These are phyloP conservation scores for Latrodectus elegans DNA, from an alignment of 2,888 invertebrate species.

Conservation along the genomic window DNA sequence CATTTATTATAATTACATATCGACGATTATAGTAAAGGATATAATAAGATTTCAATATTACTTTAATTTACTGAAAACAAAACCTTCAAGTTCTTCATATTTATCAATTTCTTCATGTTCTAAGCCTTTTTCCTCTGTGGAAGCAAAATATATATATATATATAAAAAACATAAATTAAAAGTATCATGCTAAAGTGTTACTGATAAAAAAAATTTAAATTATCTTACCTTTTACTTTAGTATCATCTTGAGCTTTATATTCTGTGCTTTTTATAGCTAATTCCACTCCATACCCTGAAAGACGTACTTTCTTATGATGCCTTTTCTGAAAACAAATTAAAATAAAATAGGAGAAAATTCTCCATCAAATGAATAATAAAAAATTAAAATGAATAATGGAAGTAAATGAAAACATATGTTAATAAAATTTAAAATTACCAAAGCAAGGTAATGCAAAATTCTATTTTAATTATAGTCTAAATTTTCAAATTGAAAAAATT, in stretches of 20 bases:
- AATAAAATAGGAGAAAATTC: not conserved
- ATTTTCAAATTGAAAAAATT: too few relatives aligned
- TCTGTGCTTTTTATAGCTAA: constrained; percentile 99
- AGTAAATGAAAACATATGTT: too few relatives aligned
- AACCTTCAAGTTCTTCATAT: constrained; percentile 86
- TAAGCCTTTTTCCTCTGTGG: constrained; percentile 72
- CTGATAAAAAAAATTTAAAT: not conserved
- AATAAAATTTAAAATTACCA: too few relatives aligned
- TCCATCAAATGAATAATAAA: too few relatives aligned
- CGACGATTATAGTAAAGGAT: too few relatives aligned
- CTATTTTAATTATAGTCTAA: too few relatives aligned
- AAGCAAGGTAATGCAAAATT: too few relatives aligned
- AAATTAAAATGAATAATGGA: too few relatives aligned
- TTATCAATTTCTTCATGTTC: constrained; percentile 77
- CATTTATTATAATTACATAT: too few relatives aligned
- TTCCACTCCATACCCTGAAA: constrained; percentile 98
- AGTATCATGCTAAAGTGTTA: not conserved
- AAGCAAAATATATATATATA: constrained; percentile 11
- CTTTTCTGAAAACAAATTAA: constrained; percentile 73
- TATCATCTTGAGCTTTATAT: constrained; percentile 97
- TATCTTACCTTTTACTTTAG: constrained; percentile 78
- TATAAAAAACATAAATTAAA: not conserved
- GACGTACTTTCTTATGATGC: constrained; percentile 80
- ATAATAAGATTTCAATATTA: constrained; percentile 67
- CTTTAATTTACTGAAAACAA: constrained; percentile 92